These are phyloP conservation scores for Menidia beryllina DNA, from an alignment of 2,113 vertebrate genomes.

Conservation along the genomic window DNA sequence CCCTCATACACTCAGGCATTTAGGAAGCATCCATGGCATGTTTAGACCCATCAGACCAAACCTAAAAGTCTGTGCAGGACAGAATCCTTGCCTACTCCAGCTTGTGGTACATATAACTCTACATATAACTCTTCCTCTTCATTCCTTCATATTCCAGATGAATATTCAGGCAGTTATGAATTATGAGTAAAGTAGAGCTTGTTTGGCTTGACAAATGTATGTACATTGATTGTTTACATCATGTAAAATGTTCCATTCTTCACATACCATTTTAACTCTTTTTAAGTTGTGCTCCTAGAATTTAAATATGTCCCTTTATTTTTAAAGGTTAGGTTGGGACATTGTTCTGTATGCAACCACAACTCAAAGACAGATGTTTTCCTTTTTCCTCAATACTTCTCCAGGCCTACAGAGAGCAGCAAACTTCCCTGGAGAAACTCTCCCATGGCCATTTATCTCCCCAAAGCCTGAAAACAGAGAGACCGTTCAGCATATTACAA, in stretches of 20 bases:
- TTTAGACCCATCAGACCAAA: slow-evolving; percentile 64
- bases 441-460: neutral
- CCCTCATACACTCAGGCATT: slow-evolving; percentile 43
- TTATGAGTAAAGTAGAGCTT: neutral
- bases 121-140: slow-evolving; percentile 34
- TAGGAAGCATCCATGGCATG: slow-evolving; percentile 41
- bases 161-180: neutral
- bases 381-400: slow-evolving; percentile 23
- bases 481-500: neutral
- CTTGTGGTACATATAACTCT: no score
- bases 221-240: slow-evolving; percentile 2
- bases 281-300: neutral
- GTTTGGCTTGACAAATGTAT: neutral
- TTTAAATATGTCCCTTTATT: neutral
- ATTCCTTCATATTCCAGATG: neutral
- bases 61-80: slow-evolving; percentile 31
- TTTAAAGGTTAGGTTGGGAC: neutral
- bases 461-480: neutral
- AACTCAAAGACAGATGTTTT: slow-evolving; percentile 26
- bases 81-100: slow-evolving; percentile 19
- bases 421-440: slow-evolving; percentile 15
- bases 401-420: slow-evolving; percentile 59
- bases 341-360: neutral
- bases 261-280: neutral
- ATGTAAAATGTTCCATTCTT: neutral